These are phyloP conservation scores for Xenops minutus DNA, from an alignment of 2,797 vertebrate genomes.

Conservation along the genomic window DNA sequence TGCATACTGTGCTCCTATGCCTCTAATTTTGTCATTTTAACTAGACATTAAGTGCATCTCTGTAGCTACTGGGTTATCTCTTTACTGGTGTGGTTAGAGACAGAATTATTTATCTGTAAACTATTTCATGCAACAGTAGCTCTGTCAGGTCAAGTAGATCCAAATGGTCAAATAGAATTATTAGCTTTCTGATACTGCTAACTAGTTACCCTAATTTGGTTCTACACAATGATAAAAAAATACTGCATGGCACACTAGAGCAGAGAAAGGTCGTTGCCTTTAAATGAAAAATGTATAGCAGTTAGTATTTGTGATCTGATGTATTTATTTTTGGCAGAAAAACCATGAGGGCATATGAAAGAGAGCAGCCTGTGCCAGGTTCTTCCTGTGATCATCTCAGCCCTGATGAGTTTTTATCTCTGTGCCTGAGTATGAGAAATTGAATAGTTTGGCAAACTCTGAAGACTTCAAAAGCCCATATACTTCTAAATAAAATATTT, in stretches of 20 bases:
- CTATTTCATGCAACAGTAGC: neutral
- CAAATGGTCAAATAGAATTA: neutral
- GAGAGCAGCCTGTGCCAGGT: slow-evolving; percentile 43
- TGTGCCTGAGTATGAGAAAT: slow-evolving; percentile 44
- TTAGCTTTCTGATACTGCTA: neutral
- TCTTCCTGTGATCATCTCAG: slow-evolving; percentile 63
- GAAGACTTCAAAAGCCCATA: slow-evolving; percentile 22
- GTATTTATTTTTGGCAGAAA: slow-evolving; percentile 58
- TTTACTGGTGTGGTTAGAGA: neutral
- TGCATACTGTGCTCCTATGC: neutral
- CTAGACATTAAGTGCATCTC: neutral
- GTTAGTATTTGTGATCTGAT: slow-evolving; percentile 43
- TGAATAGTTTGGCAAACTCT: slow-evolving; percentile 47
- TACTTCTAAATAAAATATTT: slow-evolving; percentile 46
- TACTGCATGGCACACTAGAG: neutral
- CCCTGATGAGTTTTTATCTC: slow-evolving; percentile 49
- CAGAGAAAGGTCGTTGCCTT: slow-evolving; percentile 21
- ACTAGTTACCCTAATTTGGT: slow-evolving; percentile 4
- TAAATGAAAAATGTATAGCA: slow-evolving; percentile 49
- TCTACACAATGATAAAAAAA: slow-evolving; percentile 8
- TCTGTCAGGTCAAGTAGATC: neutral
- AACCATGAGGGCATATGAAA: slow-evolving; percentile 48
- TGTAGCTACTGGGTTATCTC: neutral
- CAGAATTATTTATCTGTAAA: neutral
- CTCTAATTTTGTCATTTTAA: neutral